Evolutionary conservation across 2,888 invertebrate genomes (phyloP), one percentile per base, ranked within the genome.

Genomic region (Salticus scenicus): DNA sequence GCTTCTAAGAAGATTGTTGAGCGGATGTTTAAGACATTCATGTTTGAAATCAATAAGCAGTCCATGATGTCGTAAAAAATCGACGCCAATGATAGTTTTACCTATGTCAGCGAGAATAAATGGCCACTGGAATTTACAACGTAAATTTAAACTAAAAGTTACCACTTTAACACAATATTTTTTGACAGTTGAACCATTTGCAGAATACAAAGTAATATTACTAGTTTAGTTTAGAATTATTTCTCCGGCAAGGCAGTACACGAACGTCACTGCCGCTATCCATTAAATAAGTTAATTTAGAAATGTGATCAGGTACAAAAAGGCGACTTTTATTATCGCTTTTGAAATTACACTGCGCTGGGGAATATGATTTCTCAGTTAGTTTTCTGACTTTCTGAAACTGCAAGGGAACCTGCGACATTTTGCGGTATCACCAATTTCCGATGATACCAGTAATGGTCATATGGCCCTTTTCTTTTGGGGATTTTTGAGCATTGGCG

Each of bases 51-150:
- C 33, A 33, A 33, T 67, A 1, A 67, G 20, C 31, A 67, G 27
- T 31, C 67, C 67, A n/a, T 24, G 31, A 67, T 67, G 31, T 24
- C 10, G 30, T 2, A 67, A 27, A 67, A 67, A 67, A 67, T 67
- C 67, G 1, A 31, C n/a, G 10, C 67, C 67, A 31, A 67, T 67
- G 1, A 67, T 67, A n/a, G 67, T 10, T 30, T 8, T 31, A 2
- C n/a, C 27, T 1, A 67, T 31, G 27, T 31, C 8, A 31, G 31
- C 31, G 0, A 67, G n/a, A 17, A 31, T 27, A n/a, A 31, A 67
- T 24, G n/a, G 8, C 31, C 67, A 31, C 1, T 20, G 67, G 27
- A 67, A 67, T 24, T 0, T 2, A 0, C 67, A 12, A 4, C 67
- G 24, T 64, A 64, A 64, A 2, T 27, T 64, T 0, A 64, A 27